A percentile compares a stretch with the other conserved stretches of the same genome.
phyloP scores from a whole-genome alignment of 2,888 invertebrate genomes.

The Cheilosia vulpina region DNA sequence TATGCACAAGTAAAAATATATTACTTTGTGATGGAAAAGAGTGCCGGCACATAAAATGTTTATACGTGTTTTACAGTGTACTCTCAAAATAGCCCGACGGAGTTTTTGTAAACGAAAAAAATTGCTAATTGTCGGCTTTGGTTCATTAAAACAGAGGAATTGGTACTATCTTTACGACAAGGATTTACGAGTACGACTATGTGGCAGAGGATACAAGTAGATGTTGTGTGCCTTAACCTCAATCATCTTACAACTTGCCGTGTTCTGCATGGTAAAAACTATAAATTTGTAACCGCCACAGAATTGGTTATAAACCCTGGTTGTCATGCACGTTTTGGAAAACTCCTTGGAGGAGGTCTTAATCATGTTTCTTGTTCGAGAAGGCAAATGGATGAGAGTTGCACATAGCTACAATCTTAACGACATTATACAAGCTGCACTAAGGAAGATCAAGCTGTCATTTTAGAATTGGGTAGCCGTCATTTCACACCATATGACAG shows the following conservation, averaged over 20 bases:
- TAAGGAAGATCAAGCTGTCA: neutral
- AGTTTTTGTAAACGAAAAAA: conserved; percentile 16
- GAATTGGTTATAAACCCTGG: no score
- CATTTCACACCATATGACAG: no score
- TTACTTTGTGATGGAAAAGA: conserved; percentile 52
- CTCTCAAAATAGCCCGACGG: conserved; percentile 41
- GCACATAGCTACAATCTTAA: no score
- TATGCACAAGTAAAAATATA: conserved; percentile 52
- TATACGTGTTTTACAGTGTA: conserved; percentile 57
- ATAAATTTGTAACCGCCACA: neutral
- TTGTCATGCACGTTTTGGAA: no score
- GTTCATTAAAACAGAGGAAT: neutral
- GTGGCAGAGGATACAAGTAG: neutral
- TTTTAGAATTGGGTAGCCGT: no score
- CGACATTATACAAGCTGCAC: neutral
- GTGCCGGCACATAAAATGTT: conserved; percentile 40
- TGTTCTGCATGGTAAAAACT: neutral
- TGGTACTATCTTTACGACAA: neutral
- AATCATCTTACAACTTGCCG: conserved; percentile 21
- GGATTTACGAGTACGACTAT: conserved; percentile 9
- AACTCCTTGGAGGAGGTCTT: no score
- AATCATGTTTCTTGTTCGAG: no score
- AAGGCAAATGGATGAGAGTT: no score
- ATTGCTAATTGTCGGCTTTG: conserved; percentile 26
- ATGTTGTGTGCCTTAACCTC: neutral